Evolutionary conservation across 2,888 invertebrate genomes (phyloP).

Genomic region (Eupithecia subumbrata): DNA sequence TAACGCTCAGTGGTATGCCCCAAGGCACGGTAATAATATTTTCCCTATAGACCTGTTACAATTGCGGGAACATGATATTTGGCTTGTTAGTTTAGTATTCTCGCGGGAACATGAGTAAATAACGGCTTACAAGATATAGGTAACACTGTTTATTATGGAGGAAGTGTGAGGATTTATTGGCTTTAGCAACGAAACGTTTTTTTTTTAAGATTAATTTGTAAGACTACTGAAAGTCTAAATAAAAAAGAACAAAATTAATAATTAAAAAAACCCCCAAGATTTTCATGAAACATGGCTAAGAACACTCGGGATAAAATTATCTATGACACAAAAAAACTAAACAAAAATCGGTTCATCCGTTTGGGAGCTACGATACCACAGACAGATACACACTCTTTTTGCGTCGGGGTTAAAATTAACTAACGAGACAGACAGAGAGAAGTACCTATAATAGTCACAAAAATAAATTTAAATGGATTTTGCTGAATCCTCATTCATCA

Average conservation of each 20-base stretch:
- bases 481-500: neutral
- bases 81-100: conserved; percentile 8
- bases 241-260: too few species aligned
- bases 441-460: neutral
- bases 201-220: too few species aligned
- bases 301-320: too few species aligned
- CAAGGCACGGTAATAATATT: conserved; percentile 9
- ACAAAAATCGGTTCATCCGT: too few species aligned
- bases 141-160: neutral
- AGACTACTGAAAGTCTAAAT: too few species aligned
- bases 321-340: too few species aligned
- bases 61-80: conserved; percentile 14
- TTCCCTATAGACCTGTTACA: conserved; percentile 21
- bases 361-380: too few species aligned
- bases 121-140: conserved; percentile 1
- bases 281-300: too few species aligned
- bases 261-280: too few species aligned
- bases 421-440: too few species aligned
- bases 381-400: too few species aligned
- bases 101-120: neutral
- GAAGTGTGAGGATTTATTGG: neutral
- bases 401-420: too few species aligned
- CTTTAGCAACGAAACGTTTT: neutral
- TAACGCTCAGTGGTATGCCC: neutral
- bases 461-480: neutral